A percentile compares a stretch with the other conserved stretches of the same genome.
Conservation (phyloP, 2,113 vertebrate genomes). For the Narcine bancroftii region DNA sequence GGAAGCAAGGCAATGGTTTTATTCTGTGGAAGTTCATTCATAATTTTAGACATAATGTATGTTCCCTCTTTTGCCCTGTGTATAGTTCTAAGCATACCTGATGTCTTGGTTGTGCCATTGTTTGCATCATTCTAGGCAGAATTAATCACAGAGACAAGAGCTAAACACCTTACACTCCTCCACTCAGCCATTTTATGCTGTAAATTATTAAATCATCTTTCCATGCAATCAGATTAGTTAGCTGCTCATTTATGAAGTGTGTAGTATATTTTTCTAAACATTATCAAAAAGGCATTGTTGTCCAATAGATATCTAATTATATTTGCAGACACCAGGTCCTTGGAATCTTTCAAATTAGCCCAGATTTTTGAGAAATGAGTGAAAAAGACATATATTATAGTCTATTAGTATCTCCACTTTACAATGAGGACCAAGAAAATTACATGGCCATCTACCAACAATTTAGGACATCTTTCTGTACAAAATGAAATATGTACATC, state of each 20-base stretch:
- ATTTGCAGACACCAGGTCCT: not conserved
- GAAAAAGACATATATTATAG: not conserved
- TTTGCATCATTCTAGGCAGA: no score
- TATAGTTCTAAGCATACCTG: no score
- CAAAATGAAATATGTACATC: constrained; percentile 3
- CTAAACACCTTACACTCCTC: no score
- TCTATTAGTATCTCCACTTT: not conserved
- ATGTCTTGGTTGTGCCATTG: no score
- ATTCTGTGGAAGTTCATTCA: no score
- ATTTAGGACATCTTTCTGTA: not conserved
- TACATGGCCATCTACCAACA: not conserved
- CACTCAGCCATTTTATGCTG: no score
- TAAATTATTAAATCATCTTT: not conserved
- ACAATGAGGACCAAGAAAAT: not conserved
- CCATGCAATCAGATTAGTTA: not conserved
- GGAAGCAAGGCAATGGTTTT: no score
- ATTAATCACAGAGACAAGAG: no score
- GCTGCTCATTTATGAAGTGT: not conserved
- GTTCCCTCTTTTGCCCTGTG: no score
- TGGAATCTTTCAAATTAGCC: not conserved
- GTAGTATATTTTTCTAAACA: not conserved
- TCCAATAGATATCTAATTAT: not conserved
- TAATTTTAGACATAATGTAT: no score
- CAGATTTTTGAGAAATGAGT: not conserved
- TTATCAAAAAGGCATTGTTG: not conserved